phyloP scores from a whole-genome alignment of 2,888 invertebrate genomes.

The Volucella inflata region DNA sequence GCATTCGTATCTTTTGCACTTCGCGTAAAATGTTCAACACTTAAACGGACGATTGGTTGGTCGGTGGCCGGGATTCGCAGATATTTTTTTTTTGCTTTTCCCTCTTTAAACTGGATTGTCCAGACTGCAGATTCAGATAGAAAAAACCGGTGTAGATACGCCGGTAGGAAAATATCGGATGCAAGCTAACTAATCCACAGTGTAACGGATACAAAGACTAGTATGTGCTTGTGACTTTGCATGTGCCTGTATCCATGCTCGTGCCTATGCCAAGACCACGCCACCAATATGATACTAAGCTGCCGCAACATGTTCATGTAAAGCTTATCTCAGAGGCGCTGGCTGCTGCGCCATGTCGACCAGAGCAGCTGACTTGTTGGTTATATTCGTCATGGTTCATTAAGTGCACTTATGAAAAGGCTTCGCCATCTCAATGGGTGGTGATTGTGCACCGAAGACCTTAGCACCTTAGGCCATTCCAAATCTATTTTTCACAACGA shows the following conservation, averaged over 20 bases:
- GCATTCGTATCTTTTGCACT: constrained; percentile 51
- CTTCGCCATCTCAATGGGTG: constrained; percentile 69
- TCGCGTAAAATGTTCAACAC: constrained; percentile 56
- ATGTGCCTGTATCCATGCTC: too few relatives aligned
- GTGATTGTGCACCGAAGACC: constrained; percentile 63
- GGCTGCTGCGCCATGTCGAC: constrained; percentile 15
- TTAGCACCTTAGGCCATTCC: constrained; percentile 57
- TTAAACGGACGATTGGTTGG: constrained; percentile 21
- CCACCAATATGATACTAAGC: constrained; percentile 58
- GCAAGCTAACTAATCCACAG: constrained; percentile 24
- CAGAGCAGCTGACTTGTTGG: constrained; percentile 55
- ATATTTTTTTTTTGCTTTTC: constrained; percentile 22
- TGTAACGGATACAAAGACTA: constrained; percentile 55
- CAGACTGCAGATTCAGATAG: constrained; percentile 45
- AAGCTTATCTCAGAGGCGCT: constrained; percentile 54
- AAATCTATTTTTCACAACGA: constrained; percentile 47
- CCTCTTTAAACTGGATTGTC: constrained; percentile 67
- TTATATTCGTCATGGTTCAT: constrained; percentile 73
- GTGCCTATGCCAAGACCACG: constrained; percentile 42
- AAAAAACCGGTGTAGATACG: constrained; percentile 56
- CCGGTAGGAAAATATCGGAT: constrained; percentile 65
- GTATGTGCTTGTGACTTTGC: constrained; percentile 15
- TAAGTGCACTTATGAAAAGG: constrained; percentile 67
- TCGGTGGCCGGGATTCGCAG: constrained; percentile 17
- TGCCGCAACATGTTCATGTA: constrained; percentile 51